Conservation (phyloP, 2,888 invertebrate species). For the Lomographa bimaculata region DNA sequence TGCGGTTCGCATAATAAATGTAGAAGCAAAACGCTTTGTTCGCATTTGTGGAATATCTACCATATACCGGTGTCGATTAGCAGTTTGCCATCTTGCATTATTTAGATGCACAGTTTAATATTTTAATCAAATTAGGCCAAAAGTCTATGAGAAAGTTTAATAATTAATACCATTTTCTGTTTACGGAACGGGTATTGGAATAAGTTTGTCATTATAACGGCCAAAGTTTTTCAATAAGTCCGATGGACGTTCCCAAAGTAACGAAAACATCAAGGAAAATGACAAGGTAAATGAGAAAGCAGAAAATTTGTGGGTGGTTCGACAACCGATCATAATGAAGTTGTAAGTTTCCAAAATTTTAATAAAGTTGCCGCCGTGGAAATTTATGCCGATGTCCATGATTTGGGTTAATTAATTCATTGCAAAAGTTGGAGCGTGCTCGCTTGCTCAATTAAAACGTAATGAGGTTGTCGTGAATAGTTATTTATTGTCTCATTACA, state of each 20-base stretch:
- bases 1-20: too few species aligned
- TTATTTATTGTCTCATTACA: conserved; percentile 56
- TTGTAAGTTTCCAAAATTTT: conserved; percentile 56
- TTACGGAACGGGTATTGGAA: conserved; percentile 30
- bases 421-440: conserved; percentile 59
- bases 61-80: too few species aligned
- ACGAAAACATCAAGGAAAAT: conserved; percentile 61
- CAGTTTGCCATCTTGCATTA: too few species aligned
- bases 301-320: conserved; percentile 50
- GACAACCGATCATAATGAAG: conserved; percentile 55
- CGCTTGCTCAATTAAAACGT: conserved; percentile 49
- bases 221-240: conserved; percentile 37
- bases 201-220: conserved; percentile 31
- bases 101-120: too few species aligned
- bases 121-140: too few species aligned
- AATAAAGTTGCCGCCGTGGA: conserved; percentile 53
- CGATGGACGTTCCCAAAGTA: conserved; percentile 38
- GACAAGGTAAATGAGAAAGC: conserved; percentile 61
- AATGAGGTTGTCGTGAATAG: conserved; percentile 53
- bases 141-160: conserved; percentile 14
- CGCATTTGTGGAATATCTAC: too few species aligned
- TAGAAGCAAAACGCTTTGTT: too few species aligned
- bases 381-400: conserved; percentile 54
- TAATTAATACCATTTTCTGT: conserved; percentile 31
- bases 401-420: conserved; percentile 64